phyloP scores from a whole-genome alignment of 2,797 vertebrate genomes.

The Craterocephalus amniculus region DNA sequence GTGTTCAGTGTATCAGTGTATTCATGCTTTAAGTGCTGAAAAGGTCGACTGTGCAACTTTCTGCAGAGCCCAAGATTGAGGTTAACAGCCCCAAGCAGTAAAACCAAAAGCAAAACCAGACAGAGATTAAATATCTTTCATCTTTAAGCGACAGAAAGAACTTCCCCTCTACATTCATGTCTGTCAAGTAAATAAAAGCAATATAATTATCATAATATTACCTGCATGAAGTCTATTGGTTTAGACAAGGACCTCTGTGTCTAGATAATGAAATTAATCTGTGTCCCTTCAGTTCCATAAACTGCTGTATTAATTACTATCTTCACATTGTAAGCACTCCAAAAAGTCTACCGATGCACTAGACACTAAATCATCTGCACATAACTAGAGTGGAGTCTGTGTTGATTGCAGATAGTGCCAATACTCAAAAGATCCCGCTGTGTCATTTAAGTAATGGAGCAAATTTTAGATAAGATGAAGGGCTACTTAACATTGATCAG shows the following conservation, averaged over 20 bases:
- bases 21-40: constrained; percentile 15
- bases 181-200: constrained; percentile 28
- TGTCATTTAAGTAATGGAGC: constrained; percentile 67
- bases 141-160: constrained; percentile 6
- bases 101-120: constrained; percentile 26
- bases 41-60: constrained; percentile 30
- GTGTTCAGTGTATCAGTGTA: constrained; percentile 22
- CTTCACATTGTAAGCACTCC: constrained; percentile 35
- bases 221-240: constrained; percentile 18
- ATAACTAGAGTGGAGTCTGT: constrained; percentile 30
- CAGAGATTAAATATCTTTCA: constrained; percentile 5
- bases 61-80: constrained; percentile 7
- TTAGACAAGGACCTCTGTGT: constrained; percentile 36
- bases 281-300: constrained; percentile 32
- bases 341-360: constrained; percentile 43
- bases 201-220: constrained; percentile 22
- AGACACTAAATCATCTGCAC: constrained; percentile 46
- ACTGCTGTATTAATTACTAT: constrained; percentile 55
- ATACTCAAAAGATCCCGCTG: constrained; percentile 49
- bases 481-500: constrained; percentile 71
- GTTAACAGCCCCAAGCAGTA: not conserved
- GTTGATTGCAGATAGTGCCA: constrained; percentile 51
- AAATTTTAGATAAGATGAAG: constrained; percentile 67
- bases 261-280: constrained; percentile 45
- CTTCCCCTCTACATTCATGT: constrained; percentile 10